Percentiles rank a stretch among this genome's conserved stretches.
phyloP scores from a whole-genome alignment of 2,888 invertebrate species.

The Sphaerophoria taeniata region DNA sequence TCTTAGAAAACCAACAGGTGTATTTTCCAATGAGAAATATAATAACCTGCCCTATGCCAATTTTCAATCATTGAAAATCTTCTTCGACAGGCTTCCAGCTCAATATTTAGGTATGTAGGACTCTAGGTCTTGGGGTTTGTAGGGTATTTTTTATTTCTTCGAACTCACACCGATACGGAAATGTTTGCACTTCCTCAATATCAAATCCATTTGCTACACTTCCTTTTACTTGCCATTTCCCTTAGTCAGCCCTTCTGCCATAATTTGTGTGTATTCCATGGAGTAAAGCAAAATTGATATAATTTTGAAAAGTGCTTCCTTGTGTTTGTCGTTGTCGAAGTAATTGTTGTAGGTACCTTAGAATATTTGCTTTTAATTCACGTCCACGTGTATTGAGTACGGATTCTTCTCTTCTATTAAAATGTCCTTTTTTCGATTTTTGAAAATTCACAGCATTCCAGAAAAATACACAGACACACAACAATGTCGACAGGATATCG shows the following conservation, averaged over 20 bases:
- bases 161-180: too few species aligned
- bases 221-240: too few species aligned
- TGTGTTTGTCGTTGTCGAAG: conserved; percentile 2
- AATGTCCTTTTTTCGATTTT: not conserved
- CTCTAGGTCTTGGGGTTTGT: too few species aligned
- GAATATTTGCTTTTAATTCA: not conserved
- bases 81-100: not conserved
- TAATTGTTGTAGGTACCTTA: not conserved
- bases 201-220: too few species aligned
- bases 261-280: too few species aligned
- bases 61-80: not conserved
- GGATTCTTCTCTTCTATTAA: not conserved
- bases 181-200: too few species aligned
- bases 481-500: not conserved
- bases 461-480: not conserved
- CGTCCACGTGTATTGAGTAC: not conserved
- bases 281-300: not conserved
- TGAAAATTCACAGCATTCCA: not conserved
- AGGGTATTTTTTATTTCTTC: too few species aligned
- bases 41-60: not conserved
- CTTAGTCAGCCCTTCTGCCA: too few species aligned
- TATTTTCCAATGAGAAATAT: not conserved
- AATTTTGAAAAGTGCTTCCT: conserved; percentile 30
- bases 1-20: not conserved
- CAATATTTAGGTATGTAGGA: not conserved